Base-by-base conservation (phyloP, 2,797 vertebrate genomes). In the Sebastolobus altivelis region DNA sequence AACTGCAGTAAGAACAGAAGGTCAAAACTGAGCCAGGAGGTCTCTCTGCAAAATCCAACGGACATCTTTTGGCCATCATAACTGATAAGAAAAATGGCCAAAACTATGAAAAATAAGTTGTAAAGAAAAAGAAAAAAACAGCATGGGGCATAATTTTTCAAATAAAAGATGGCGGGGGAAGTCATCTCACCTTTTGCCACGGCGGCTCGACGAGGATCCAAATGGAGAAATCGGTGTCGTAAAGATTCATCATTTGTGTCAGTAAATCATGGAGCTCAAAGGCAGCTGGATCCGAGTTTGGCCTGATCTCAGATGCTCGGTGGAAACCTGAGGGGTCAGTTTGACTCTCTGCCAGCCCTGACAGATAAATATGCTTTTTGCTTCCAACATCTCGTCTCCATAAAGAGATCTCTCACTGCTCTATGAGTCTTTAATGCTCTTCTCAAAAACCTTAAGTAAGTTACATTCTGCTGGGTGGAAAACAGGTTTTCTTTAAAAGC, bases 231-330 rank as follows among this genome's bases (percentile, higher is more conserved):
- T 68, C n/a, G 33, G 60, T 52, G 62, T 40, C 70, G 77, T 78
- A 83, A 77, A 82, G 78, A 82, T 68, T 84, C 61, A 85, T 90
- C 73, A 25, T 80, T 40, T 63, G 65, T 54, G 70, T 79, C 74
- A 73, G 79, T 91, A 91, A 94, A 92, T 93, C 90, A 85, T 2
- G 13, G 65, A 58, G 86, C 89, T 90, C 82, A 87, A 83, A 91
- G 73, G 65, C 58, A 87, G 78, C 72, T 72, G 75, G 72, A 75
- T 61, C 72, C 37, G 84, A 76, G 82, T 60, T 83, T 91, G 93
- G 89, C 88, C 83, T 62, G 74, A 78, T 79, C 87, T 89, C 89
- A 90, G 79, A 81, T 68, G 69, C 72, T 80, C 83, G 56, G 75
- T 83, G 84, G 86, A 87, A 87, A 84, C 70, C 86, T 37, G 79